A percentile compares a stretch with the other conserved stretches of the same genome.
These are phyloP conservation scores for Lota lota DNA, from an alignment of 2,113 vertebrate species.

Conservation along the genomic window DNA sequence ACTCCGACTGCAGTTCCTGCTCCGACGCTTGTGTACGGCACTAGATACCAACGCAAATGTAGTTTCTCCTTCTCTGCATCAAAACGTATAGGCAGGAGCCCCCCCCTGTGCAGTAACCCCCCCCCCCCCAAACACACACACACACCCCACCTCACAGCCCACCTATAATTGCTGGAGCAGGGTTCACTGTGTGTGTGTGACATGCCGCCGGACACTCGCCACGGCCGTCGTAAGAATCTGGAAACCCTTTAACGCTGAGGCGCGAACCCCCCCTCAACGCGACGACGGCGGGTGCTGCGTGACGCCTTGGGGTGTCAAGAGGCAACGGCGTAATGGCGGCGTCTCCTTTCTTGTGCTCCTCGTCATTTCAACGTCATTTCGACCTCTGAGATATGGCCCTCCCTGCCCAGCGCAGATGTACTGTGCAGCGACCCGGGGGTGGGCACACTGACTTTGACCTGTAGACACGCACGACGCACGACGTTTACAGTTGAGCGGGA, in stretches of 20 bases:
- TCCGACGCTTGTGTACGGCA: not conserved
- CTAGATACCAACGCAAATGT: conserved; percentile 1
- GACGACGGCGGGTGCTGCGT: conserved; percentile 46
- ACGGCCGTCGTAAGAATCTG: conserved; percentile 42
- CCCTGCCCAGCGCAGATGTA: conserved; percentile 38
- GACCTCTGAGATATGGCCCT: conserved; percentile 39
- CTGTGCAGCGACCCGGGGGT: conserved; percentile 26
- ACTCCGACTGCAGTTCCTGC: not conserved
- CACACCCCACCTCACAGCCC: conserved; percentile 53
- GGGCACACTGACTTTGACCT: conserved; percentile 21
- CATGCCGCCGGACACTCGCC: conserved; percentile 56
- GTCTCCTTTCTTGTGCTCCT: conserved; percentile 46
- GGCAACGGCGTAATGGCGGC: conserved; percentile 34
- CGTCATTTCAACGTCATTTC: conserved; percentile 44
- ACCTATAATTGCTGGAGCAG: conserved; percentile 66
- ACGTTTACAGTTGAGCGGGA: conserved; percentile 28
- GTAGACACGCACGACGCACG: conserved; percentile 19
- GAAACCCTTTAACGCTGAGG: conserved; percentile 51
- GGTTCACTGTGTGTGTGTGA: conserved; percentile 65
- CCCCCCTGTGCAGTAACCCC: conserved; percentile 15
- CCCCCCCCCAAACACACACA: conserved; percentile 2
- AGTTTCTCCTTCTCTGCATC: conserved; percentile 28
- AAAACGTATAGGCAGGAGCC: conserved; percentile 9
- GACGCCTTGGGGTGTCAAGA: conserved; percentile 20
- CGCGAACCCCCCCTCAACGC: conserved; percentile 30